These are phyloP conservation scores for Macrosteles quadrilineatus DNA, from an alignment of 1,140 invertebrate species.

Conservation along the genomic window DNA sequence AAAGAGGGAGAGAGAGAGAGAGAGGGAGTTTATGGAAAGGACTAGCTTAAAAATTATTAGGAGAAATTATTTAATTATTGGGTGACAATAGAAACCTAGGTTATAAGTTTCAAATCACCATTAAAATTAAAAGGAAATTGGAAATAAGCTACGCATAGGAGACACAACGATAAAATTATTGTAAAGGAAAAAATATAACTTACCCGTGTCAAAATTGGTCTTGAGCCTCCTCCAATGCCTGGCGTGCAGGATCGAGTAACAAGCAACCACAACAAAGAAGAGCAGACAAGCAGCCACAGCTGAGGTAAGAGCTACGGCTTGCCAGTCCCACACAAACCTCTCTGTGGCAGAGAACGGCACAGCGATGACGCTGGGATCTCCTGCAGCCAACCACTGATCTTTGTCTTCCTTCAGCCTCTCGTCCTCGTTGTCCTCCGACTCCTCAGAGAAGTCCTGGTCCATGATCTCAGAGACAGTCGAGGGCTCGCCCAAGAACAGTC, in stretches of 20 bases:
- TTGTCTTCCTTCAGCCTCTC: not conserved
- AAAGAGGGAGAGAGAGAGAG: no score
- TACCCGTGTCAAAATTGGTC: slow-evolving; percentile 59
- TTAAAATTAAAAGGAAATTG: no score
- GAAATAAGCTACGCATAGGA: no score
- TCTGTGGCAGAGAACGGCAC: slow-evolving; percentile 39
- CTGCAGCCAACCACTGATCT: not conserved
- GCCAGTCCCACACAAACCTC: slow-evolving; percentile 55
- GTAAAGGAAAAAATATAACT: no score
- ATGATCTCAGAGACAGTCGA: slow-evolving; percentile 33
- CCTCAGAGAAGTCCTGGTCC: slow-evolving; percentile 30
- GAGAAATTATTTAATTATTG: no score
- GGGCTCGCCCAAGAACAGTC: slow-evolving; percentile 34
- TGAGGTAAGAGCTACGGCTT: slow-evolving; percentile 59
- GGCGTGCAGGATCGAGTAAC: slow-evolving; percentile 63
- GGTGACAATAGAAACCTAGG: no score
- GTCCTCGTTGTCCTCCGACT: slow-evolving; percentile 20
- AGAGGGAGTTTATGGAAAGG: no score
- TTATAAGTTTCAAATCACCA: no score
- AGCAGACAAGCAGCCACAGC: slow-evolving; percentile 63
- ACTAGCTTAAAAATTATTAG: no score
- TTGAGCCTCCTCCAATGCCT: slow-evolving; percentile 62
- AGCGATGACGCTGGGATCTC: slow-evolving; percentile 17
- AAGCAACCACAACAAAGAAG: slow-evolving; percentile 64
- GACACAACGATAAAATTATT: no score